These are phyloP conservation scores for Drosophila ercepeae DNA, from an alignment of 1,140 invertebrate genomes.

Conservation along the genomic window DNA sequence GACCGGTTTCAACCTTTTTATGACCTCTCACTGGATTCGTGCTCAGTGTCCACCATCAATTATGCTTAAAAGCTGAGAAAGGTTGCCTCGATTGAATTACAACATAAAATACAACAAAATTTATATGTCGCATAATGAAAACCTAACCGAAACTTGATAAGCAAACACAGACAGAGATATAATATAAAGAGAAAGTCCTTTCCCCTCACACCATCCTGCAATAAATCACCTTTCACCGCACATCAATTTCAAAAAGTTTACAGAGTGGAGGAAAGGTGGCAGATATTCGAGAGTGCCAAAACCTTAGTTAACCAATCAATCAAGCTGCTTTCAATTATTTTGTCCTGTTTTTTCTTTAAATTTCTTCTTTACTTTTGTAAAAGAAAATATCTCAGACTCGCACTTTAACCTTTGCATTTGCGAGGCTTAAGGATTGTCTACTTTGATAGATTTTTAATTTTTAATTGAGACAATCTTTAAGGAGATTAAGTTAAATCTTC, in stretches of 20 bases:
- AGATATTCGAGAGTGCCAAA: not conserved
- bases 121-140: slow-evolving; percentile 35
- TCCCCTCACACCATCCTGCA: slow-evolving; percentile 7
- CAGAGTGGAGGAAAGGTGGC: not conserved
- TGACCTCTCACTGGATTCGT: slow-evolving; percentile 21
- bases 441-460: not conserved
- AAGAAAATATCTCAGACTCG: not conserved
- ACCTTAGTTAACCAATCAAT: slow-evolving; percentile 49
- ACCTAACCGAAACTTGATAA: slow-evolving; percentile 28
- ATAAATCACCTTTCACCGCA: slow-evolving; percentile 50
- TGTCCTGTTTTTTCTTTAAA: slow-evolving; percentile 8
- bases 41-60: slow-evolving; percentile 29
- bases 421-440: not conserved
- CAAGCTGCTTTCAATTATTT: slow-evolving; percentile 29
- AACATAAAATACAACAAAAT: slow-evolving; percentile 24
- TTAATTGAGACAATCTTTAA: not conserved
- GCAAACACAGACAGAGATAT: slow-evolving; percentile 30
- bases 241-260: slow-evolving; percentile 38
- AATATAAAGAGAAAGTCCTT: not conserved
- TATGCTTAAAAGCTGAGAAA: slow-evolving; percentile 28
- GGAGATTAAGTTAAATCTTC: no score
- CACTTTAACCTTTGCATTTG: slow-evolving; percentile 3
- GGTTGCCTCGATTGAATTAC: slow-evolving; percentile 34
- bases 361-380: not conserved
- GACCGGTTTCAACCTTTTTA: slow-evolving; percentile 17